Base-by-base conservation (phyloP, 2,797 vertebrate genomes). In the Sebastolobus altivelis region DNA sequence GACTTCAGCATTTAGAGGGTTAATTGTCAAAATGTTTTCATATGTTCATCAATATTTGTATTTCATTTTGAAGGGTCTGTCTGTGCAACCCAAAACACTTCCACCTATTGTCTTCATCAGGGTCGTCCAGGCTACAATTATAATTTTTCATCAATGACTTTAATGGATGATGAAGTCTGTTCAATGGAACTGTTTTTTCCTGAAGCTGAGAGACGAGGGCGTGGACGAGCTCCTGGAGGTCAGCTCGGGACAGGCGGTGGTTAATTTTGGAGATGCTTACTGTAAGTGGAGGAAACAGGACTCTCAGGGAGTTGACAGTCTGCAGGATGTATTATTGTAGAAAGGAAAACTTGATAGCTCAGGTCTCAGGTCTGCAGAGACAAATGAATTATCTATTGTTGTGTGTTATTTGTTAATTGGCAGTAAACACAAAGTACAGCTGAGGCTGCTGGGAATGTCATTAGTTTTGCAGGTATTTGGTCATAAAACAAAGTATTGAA, bases 81-180 rank as follows among this genome's bases (percentile, higher is more conserved):
- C n/a, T 49, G 46, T 49, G 46, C 16, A 49, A 7, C 6, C 11
- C 22, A 27, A 27, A 56, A 27, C 25, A 35, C 27, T 65, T 65
- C 37, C 61, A 27, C 12, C 22, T 65, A 65, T 40, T 65, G 61
- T 65, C 18, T 55, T 55, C n/a, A 54, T 55, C 54, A 55, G 54
- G 4, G 52, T 33, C 58, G 1, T 20, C 31, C 58, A 27, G 54
- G 22, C 22, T 56, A 3, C 0, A 6, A 56, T 13, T 56, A 56
- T 10, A 56, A 27, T 56, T 7, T 6, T 10, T 13, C 31, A 62
- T 37, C 6, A 58, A 29, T 29, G 25, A 31, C 27, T 52, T 52
- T 8, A n/a, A 52, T n/a, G 8, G 8, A n/a, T 38, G 37, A 8
- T 40, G 13, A 40, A 40, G 13, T 40, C 16, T 52, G 18, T 25